Percentiles rank a stretch among this genome's conserved stretches.
These are phyloP conservation scores for Corythaixoides concolor DNA, from an alignment of 2,113 vertebrate species.

Conservation along the genomic window DNA sequence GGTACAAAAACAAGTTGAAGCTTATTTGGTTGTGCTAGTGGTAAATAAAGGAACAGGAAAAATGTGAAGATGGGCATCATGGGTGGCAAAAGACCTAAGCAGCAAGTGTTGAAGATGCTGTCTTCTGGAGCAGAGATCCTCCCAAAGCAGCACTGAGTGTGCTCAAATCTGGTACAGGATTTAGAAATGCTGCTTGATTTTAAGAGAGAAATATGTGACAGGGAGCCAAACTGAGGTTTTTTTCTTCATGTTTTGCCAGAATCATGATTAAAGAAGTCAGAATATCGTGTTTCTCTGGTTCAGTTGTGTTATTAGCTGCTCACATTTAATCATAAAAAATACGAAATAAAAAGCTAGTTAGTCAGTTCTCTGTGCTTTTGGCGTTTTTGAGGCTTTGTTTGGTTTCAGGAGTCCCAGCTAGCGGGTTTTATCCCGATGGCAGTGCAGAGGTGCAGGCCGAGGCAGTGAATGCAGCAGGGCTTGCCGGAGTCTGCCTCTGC, in stretches of 20 bases:
- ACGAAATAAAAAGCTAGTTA: neutral
- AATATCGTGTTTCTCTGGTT: neutral
- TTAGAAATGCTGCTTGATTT: neutral
- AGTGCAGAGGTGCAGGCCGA: neutral
- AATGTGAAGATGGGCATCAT: neutral
- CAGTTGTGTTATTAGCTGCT: neutral
- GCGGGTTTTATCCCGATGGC: neutral
- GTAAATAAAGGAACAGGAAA: neutral
- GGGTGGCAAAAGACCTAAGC: neutral
- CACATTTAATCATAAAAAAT: neutral
- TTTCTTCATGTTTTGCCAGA: neutral
- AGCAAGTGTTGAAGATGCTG: rapidly evolving
- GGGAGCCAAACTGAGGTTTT: neutral
- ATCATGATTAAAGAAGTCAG: neutral
- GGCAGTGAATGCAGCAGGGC: neutral
- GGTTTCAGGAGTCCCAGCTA: neutral
- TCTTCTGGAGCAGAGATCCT: neutral
- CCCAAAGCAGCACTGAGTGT: neutral
- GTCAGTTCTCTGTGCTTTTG: neutral
- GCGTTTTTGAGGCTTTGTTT: neutral
- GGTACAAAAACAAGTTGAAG: neutral
- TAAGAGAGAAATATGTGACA: neutral
- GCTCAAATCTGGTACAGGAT: neutral
- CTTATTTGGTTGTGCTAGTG: neutral
- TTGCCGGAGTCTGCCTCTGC: neutral